Evolutionary conservation across 2,888 invertebrate species (phyloP), one percentile per base, ranked within the genome.

Genomic region (Epicampocera succincta): DNA sequence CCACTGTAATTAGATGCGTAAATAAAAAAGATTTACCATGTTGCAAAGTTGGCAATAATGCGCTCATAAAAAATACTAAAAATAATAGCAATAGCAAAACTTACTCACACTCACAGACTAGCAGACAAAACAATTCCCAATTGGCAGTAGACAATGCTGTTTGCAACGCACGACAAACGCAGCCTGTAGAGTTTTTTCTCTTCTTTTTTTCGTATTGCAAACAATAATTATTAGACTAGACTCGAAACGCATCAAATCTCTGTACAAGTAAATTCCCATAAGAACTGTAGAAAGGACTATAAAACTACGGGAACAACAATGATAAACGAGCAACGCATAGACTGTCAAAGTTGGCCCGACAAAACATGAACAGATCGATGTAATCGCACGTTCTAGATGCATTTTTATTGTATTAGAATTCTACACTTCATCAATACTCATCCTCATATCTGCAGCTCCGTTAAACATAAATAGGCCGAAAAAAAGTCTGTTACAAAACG

Each of bases 351-450:
- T 40, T 12, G 40, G 21, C 1, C 48, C 74, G 40, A 25, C n/a
- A 48, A 17, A 56, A 74, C 78, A 66, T 17, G 73, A 72, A 79
- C 52, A 79, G 66, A 78, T 78, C 48, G 65, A 50, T 73, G 50
- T 71, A 71, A 71, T 69, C 69, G 46, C 44, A 19, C 21, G 25
- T 12, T 9, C n/a, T 54, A 48, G 54, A 77, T 79, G 63, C 52
- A 79, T 65, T 71, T 52, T 29, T 48, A 75, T 83, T 60, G 63
- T 74, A 54, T 46, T 74, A 46, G 44, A 56, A 82, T 65, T 56
- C 65, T 78, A 81, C 81, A 84, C 81, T 85, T 85, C 84, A 85
- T 85, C 84, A 85, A 85, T 83, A 33, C 9, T 33, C 33, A 85
- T 83, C 3, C 9, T 33, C 33, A 9, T 33, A 85, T 84, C 81